Evolutionary conservation across 2,797 vertebrate species (phyloP), one percentile per base, ranked within the genome.

Genomic region (Lutjanus campechanus): DNA sequence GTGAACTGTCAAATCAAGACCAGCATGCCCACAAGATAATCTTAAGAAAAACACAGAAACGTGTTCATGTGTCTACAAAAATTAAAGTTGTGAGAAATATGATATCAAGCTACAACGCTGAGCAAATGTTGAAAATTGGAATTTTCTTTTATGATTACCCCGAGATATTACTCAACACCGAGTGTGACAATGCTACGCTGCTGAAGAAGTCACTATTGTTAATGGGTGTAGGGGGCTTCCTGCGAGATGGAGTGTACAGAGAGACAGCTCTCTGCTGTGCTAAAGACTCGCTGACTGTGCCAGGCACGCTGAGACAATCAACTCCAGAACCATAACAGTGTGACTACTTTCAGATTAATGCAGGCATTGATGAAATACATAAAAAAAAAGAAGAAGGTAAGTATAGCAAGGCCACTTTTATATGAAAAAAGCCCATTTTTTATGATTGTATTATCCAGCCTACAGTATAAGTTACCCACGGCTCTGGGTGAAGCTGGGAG

Each of bases 271-370:
- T 81, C 82, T 69, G 71, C 81, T 82, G 87, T 50, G 76, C 76
- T 81, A 79, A 84, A 64, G 75, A 84, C 71, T 7, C 36, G 79
- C 86, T 67, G 81, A 83, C 88, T 86, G 87, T 77, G 83, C 68
- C 50, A 50, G 69, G 54, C 82, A 83, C 60, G 66, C 81, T 85
- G 86, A 88, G 86, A 89, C 89, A 91, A 87, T 91, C 86, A 85
- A 79, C 81, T 86, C 73, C 67, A 67, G 54, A 83, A 81, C 72
- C 76, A 70, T 61, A 81, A 86, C 84, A 79, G 75, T 76, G 76
- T 79, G 85, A 88, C 88, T 68, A 63, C 71, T 68, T 74, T 61
- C 47, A 85, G 83, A 91, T 83, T 81, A 85, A 90, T 89, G 72
- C 64, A 82, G 64, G 73, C 79, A 65, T 76, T 11, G 40, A 71